A percentile compares a stretch with the other conserved stretches of the same genome.
Conservation (phyloP, 1,140 invertebrate species). For the Heliconius hewitsoni region DNA sequence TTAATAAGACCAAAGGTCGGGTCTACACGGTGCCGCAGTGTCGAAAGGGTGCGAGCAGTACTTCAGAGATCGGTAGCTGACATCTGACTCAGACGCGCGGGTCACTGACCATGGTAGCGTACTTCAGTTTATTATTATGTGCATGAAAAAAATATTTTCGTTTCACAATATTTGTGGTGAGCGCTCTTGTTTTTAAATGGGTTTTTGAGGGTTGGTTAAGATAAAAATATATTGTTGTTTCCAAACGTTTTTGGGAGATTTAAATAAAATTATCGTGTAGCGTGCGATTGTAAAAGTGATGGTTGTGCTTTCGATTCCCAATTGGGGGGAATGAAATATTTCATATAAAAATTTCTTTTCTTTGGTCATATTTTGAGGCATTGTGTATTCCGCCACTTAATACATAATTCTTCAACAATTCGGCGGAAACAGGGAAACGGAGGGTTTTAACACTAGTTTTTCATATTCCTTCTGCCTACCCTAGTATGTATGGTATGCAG, state of each 20-base stretch:
- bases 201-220: neutral
- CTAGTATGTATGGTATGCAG: too few species aligned
- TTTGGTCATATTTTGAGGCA: too few species aligned
- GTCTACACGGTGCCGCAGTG: slow-evolving; percentile 62
- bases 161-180: neutral
- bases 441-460: too few species aligned
- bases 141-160: slow-evolving; percentile 28
- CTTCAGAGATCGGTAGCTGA: slow-evolving; percentile 61
- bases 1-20: slow-evolving; percentile 41
- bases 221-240: neutral
- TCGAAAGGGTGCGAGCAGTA: slow-evolving; percentile 70
- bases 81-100: slow-evolving; percentile 63
- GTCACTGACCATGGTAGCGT: slow-evolving; percentile 53
- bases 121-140: slow-evolving; percentile 45
- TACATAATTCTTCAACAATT: too few species aligned
- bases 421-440: too few species aligned
- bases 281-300: too few species aligned
- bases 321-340: too few species aligned
- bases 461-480: too few species aligned
- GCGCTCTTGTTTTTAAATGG: neutral
- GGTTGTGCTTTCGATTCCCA: too few species aligned
- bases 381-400: too few species aligned
- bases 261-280: neutral
- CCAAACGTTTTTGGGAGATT: neutral
- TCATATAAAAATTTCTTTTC: too few species aligned